Evolutionary conservation across 2,888 invertebrate genomes (phyloP), one percentile per base, ranked within the genome.

Genomic region (Noctua fimbriata): DNA sequence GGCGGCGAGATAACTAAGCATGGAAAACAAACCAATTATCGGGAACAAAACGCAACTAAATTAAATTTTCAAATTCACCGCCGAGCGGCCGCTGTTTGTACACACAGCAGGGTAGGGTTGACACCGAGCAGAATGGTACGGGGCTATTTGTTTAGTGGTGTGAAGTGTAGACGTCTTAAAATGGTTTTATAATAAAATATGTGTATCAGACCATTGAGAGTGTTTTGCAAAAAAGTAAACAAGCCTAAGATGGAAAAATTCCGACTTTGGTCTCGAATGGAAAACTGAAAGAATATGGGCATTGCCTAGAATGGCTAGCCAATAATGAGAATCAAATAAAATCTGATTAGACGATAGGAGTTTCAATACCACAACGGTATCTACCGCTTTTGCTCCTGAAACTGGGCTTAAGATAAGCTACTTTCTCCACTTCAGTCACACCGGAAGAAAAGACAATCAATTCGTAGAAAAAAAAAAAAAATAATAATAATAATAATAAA

Each of bases 21-120:
- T 91, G 90, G 93, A 94, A 94, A 96, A 96, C 96, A 96, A 96
- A 96, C 96, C 96, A 96, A 96, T 96, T 96, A 96, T 92, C 86
- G 93, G 87, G 94, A 93, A 96, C 96, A 96, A 95, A 95, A 94
- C 94, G 94, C 92, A 93, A 93, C 94, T 95, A 95, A 95, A 96
- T 96, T 96, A 96, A 95, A 96, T 96, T 95, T 96, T 94, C 95
- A 95, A 96, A 96, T 95, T 94, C 93, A 89, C 93, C 88, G 88
- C 89, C 86, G 88, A 89, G 87, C 82, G 84, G 90, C 79, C 91
- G 88, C 89, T 92, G 91, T 92, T 91, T 91, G 89, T 90, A 88
- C 88, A 86, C 89, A 90, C 74, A 52, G 58, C 69, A 73, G 55
- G 36, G 66, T 82, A 95, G 95, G 95, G 95, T 44, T 94, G 93